Evolutionary conservation across 2,113 vertebrate genomes (phyloP).

Genomic region (Fulmarus glacialis): DNA sequence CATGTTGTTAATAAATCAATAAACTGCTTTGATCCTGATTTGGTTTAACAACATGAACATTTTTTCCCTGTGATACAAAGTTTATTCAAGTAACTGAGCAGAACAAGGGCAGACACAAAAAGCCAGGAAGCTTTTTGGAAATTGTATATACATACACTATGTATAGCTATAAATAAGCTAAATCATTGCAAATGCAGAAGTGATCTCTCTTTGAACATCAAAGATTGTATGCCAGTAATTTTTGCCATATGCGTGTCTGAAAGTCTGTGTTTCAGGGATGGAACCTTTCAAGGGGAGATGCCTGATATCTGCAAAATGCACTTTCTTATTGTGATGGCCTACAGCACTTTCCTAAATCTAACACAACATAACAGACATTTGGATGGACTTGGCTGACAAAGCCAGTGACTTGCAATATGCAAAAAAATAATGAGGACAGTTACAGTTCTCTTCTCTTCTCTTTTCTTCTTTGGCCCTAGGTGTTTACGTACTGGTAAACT

Average conservation of each 20-base stretch:
- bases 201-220: neutral
- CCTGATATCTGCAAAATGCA: neutral
- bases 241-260: neutral
- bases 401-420: neutral
- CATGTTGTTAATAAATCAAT: neutral
- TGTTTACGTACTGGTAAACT: neutral
- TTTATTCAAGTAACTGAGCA: neutral
- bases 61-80: neutral
- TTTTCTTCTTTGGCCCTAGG: neutral
- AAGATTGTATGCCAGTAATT: neutral
- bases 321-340: neutral
- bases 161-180: neutral
- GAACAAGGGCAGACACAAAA: neutral
- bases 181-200: neutral
- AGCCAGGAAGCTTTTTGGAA: neutral
- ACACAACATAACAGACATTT: neutral
- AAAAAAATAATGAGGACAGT: neutral
- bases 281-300: neutral
- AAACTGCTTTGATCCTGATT: neutral
- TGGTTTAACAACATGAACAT: neutral
- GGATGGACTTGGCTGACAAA: neutral
- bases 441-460: neutral
- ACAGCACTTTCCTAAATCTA: neutral
- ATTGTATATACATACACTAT: neutral
- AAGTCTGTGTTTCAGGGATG: neutral